Percentiles rank a stretch among this genome's conserved stretches.
Conservation (phyloP, 2,797 vertebrate genomes). For the Buphagus erythrorhynchus region DNA sequence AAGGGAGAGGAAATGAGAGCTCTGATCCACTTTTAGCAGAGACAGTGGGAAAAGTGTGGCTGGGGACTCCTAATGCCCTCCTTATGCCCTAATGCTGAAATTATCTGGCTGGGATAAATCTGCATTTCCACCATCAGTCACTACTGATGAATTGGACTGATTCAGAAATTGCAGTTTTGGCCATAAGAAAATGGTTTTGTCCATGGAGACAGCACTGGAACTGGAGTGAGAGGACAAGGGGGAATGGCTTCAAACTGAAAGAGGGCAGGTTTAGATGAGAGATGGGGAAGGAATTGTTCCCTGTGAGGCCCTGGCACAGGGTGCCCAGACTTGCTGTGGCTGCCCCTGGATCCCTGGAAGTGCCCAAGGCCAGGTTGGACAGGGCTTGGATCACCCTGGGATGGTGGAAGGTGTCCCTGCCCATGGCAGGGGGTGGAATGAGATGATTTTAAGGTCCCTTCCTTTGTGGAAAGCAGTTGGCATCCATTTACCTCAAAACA, state of each 20-base stretch:
- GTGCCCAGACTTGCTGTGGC: neutral
- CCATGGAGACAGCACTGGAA: neutral
- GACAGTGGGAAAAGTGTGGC: neutral
- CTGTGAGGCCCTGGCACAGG: neutral
- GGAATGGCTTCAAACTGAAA: neutral
- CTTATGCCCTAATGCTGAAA: neutral
- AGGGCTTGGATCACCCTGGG: rapidly evolving
- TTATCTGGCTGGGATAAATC: neutral
- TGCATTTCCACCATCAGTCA: neutral
- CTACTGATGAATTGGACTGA: neutral
- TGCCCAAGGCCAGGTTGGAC: rapidly evolving
- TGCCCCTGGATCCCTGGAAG: neutral
- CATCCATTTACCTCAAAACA: neutral
- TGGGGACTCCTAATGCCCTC: neutral
- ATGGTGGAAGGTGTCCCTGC: neutral
- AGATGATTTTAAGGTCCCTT: neutral
- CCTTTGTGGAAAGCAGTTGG: neutral
- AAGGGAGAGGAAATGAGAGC: neutral
- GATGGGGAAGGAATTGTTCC: neutral
- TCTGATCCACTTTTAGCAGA: neutral
- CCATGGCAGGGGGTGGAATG: neutral
- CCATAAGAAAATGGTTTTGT: neutral
- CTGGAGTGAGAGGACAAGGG: too few relatives aligned
- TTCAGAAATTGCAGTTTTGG: neutral
- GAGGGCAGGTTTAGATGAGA: neutral